phyloP scores from a whole-genome alignment of 2,113 vertebrate species.

The Syngnathoides biaculeatus region DNA sequence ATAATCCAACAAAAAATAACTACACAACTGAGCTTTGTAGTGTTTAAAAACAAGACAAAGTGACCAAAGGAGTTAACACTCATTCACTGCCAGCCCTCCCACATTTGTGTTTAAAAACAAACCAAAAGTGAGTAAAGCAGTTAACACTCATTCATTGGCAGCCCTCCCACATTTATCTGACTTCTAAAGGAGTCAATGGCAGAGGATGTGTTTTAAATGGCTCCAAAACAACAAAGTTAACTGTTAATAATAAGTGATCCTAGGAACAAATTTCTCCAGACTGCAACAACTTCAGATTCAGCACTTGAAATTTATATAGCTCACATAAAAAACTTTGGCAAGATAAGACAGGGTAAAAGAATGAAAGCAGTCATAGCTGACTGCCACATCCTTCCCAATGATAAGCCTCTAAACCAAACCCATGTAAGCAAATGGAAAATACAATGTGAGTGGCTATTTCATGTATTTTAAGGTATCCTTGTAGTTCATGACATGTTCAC shows the following conservation, averaged over 20 bases:
- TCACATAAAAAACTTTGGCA: background rate
- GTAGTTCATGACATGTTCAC: background rate
- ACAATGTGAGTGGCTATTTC: background rate
- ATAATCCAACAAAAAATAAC: background rate
- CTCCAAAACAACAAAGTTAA: background rate
- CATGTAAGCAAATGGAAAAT: background rate
- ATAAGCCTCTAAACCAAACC: background rate
- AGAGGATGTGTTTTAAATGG: background rate
- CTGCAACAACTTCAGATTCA: background rate
- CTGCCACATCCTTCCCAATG: background rate
- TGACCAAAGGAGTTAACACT: background rate
- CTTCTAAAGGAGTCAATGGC: too few relatives aligned
- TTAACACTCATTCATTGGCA: background rate
- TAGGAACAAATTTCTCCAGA: background rate
- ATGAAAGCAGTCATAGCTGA: background rate
- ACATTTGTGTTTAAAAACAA: slow-evolving; percentile 30
- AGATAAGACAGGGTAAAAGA: background rate
- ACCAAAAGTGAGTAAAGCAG: background rate
- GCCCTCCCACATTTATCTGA: too few relatives aligned
- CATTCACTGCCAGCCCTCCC: too few relatives aligned
- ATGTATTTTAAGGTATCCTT: background rate
- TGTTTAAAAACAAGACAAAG: slow-evolving; percentile 20
- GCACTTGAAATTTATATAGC: background rate
- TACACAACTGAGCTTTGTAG: slow-evolving; percentile 29
- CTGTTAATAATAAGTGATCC: background rate